Evolutionary conservation across 1,140 invertebrate genomes (phyloP).

Genomic region (Leptinotarsa undecemlineata): DNA sequence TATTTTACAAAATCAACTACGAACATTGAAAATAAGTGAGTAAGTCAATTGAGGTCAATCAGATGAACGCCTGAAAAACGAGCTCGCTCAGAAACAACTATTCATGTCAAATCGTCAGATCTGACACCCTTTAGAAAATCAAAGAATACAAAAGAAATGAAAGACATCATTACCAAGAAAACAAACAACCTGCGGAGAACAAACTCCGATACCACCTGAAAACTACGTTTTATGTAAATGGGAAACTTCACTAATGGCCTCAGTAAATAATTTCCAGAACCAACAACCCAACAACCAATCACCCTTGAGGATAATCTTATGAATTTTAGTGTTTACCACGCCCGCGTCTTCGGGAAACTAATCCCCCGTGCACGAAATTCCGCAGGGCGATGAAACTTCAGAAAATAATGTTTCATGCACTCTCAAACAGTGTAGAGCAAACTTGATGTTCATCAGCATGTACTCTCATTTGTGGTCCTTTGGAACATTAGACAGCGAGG

Average conservation of each 20-base stretch:
- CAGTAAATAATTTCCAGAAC: not conserved
- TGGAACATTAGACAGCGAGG: conserved; percentile 1
- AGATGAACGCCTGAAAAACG: too few relatives aligned
- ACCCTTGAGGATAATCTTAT: not conserved
- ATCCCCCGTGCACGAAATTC: not conserved
- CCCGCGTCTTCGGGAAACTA: not conserved
- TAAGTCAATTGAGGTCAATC: too few relatives aligned
- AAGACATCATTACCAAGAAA: too few relatives aligned
- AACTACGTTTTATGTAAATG: too few relatives aligned
- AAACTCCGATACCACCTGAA: too few relatives aligned
- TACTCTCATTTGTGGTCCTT: conserved; percentile 17
- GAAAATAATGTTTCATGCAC: not conserved
- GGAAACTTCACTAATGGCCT: not conserved
- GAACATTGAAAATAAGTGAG: too few relatives aligned
- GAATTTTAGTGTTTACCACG: not conserved
- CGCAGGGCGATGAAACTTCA: not conserved
- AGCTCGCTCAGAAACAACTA: too few relatives aligned
- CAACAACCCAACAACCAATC: not conserved
- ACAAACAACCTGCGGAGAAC: too few relatives aligned
- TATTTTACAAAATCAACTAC: too few relatives aligned
- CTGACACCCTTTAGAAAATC: too few relatives aligned
- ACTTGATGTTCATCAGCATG: not conserved
- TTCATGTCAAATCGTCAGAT: too few relatives aligned
- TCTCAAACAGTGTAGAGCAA: not conserved
- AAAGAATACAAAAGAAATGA: too few relatives aligned